A percentile compares a stretch with the other conserved stretches of the same genome.
phyloP scores from a whole-genome alignment of 1,140 invertebrate species.

The Scaptomyza graminum region DNA sequence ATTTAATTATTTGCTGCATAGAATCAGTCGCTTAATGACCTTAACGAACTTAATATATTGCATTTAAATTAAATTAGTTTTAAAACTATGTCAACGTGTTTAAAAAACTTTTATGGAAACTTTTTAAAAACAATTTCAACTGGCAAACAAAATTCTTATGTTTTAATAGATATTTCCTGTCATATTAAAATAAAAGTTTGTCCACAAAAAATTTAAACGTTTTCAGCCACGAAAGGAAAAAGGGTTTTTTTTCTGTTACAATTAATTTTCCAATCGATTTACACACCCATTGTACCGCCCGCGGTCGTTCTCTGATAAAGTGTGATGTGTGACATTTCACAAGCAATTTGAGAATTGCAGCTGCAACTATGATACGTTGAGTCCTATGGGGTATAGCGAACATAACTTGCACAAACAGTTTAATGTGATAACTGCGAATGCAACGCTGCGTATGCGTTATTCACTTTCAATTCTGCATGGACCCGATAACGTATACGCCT shows the following conservation, averaged over 20 bases:
- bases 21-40: no score
- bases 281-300: conserved; percentile 1
- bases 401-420: conserved; percentile 35
- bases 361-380: background rate
- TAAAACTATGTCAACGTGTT: no score
- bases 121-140: no score
- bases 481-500: conserved; percentile 59
- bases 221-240: background rate
- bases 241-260: background rate
- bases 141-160: no score
- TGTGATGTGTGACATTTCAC: conserved; percentile 38
- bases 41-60: no score
- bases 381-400: background rate
- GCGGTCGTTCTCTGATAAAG: background rate
- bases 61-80: no score
- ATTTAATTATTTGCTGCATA: no score
- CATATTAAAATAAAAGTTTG: no score
- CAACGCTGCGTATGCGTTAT: conserved; percentile 35
- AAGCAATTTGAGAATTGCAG: conserved; percentile 29
- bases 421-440: conserved; percentile 38
- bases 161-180: no score
- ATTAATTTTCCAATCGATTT: conserved; percentile 16
- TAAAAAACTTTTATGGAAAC: no score
- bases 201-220: background rate
- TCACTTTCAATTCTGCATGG: conserved; percentile 22